A percentile compares a stretch with the other conserved stretches of the same genome.
Evolutionary conservation across 1,140 invertebrate genomes (phyloP).

Genomic region (Calephelis nemesis): DNA sequence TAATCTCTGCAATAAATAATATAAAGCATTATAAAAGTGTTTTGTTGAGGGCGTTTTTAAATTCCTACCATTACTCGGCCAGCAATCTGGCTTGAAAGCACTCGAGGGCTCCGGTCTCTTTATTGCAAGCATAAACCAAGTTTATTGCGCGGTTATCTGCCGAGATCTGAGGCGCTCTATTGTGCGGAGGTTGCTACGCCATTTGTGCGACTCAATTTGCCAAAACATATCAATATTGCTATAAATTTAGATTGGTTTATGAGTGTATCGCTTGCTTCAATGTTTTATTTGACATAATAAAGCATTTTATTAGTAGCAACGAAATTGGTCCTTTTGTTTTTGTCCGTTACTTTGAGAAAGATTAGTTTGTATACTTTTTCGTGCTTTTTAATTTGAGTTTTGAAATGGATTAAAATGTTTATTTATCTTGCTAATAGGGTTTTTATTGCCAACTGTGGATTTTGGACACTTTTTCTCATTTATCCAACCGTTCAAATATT

Average conservation of each 20-base stretch:
- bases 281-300: conserved; percentile 12
- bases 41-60: conserved; percentile 18
- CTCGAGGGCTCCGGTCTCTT: conserved; percentile 18
- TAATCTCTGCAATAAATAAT: conserved; percentile 13
- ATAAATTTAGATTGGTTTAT: conserved; percentile 16
- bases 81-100: conserved; percentile 18
- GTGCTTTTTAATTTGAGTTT: too few species aligned
- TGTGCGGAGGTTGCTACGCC: neutral
- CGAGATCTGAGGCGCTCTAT: conserved; percentile 15
- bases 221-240: conserved; percentile 15
- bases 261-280: conserved; percentile 8
- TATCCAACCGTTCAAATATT: too few species aligned
- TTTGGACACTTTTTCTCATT: too few species aligned
- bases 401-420: too few species aligned
- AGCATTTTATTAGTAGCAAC: neutral
- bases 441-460: too few species aligned
- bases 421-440: too few species aligned
- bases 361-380: too few species aligned
- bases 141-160: conserved; percentile 16
- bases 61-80: conserved; percentile 10
- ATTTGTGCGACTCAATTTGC: conserved; percentile 12
- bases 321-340: neutral
- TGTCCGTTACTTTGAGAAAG: too few species aligned
- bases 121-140: conserved; percentile 18
- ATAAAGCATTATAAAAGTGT: conserved; percentile 16